phyloP scores from a whole-genome alignment of 2,113 vertebrate genomes.

The Podarcis muralis region DNA sequence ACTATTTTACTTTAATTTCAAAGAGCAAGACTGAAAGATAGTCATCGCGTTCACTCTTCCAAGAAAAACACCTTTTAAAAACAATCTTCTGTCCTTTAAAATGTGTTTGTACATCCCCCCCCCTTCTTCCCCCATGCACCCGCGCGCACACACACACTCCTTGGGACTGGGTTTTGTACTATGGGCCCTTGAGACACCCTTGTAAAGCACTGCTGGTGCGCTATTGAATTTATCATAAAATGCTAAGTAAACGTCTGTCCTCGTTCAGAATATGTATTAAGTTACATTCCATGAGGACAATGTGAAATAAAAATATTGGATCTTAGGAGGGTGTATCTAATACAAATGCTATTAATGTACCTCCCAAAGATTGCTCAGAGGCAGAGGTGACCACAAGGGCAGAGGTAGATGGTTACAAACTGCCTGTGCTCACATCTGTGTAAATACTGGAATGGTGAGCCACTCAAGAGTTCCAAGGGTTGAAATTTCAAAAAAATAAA shows the following conservation, averaged over 20 bases:
- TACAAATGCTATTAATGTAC: conserved; percentile 79
- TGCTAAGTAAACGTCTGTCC: conserved; percentile 73
- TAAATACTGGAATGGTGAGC: conserved; percentile 76
- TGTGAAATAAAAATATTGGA: conserved; percentile 77
- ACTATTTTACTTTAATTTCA: conserved; percentile 50
- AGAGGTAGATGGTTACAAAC: conserved; percentile 77
- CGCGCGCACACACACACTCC: neutral
- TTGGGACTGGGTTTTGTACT: conserved; percentile 31
- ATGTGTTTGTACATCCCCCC: conserved; percentile 34
- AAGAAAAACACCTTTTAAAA: conserved; percentile 44
- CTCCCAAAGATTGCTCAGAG: conserved; percentile 82
- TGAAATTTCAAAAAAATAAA: conserved; percentile 78
- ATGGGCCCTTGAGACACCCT: conserved; percentile 52
- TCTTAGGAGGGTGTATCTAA: conserved; percentile 75
- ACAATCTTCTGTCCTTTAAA: conserved; percentile 45
- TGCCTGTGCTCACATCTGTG: conserved; percentile 81
- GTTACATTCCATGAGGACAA: conserved; percentile 78
- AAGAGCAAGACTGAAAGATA: conserved; percentile 39
- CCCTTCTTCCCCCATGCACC: neutral
- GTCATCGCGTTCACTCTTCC: conserved; percentile 31
- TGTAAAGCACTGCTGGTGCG: conserved; percentile 58
- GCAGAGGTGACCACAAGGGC: conserved; percentile 79
- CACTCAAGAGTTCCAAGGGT: conserved; percentile 68
- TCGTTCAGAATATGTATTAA: conserved; percentile 67
- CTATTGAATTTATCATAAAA: conserved; percentile 73